phyloP scores from a whole-genome alignment of 2,888 invertebrate genomes.

The Drosophila glabriapex region DNA sequence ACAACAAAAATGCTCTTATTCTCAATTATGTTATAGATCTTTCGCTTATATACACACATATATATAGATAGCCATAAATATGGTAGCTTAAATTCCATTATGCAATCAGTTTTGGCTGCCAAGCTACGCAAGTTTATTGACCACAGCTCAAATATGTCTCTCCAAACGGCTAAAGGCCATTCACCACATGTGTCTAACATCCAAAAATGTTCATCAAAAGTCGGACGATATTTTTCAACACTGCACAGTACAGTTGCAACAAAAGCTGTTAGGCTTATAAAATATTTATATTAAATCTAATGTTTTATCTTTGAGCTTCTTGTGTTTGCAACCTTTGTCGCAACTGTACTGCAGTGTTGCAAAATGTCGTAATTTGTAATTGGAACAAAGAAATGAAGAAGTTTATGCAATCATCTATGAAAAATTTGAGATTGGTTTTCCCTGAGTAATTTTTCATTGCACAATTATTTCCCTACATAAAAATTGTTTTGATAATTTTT shows the following conservation, averaged over 20 bases:
- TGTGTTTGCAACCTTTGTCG: background rate
- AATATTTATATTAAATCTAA: background rate
- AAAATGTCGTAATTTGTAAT: background rate
- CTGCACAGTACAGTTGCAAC: constrained; percentile 34
- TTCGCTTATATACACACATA: constrained; percentile 18
- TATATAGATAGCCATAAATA: constrained; percentile 28
- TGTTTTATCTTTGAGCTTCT: background rate
- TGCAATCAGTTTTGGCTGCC: constrained; percentile 76
- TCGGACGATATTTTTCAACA: constrained; percentile 18
- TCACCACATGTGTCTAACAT: constrained; percentile 15
- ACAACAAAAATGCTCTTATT: constrained; percentile 75
- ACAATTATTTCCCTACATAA: background rate
- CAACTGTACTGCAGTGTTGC: background rate
- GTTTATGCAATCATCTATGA: background rate
- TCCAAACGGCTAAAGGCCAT: constrained; percentile 38
- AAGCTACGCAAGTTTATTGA: constrained; percentile 78
- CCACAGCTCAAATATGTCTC: constrained; percentile 43
- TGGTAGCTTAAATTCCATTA: constrained; percentile 69
- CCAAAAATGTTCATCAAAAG: background rate
- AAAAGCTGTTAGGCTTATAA: background rate
- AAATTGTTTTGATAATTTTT: background rate
- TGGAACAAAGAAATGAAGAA: background rate
- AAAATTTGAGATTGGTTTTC: background rate
- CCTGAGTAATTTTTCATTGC: background rate
- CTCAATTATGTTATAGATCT: constrained; percentile 79